phyloP scores from a whole-genome alignment of 2,888 invertebrate species.

The Meandrusa payeni region DNA sequence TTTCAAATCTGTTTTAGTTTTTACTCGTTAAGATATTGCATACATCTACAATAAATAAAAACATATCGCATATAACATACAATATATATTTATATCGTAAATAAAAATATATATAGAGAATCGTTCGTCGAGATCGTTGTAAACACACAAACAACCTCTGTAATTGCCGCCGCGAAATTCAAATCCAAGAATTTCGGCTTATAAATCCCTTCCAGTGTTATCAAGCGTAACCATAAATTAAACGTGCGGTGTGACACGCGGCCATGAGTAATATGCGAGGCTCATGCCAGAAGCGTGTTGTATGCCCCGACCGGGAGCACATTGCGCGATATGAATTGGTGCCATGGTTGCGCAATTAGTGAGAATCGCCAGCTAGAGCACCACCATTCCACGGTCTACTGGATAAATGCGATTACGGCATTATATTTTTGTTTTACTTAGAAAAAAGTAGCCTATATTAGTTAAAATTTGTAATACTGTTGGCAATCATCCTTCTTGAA shows the following conservation, averaged over 20 bases:
- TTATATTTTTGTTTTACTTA: no score
- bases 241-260: conserved; percentile 13
- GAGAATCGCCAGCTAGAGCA: background rate
- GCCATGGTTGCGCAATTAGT: conserved; percentile 10
- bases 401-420: no score
- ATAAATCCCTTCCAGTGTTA: conserved; percentile 3
- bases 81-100: background rate
- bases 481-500: no score
- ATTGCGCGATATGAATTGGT: conserved; percentile 3
- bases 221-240: conserved; percentile 15
- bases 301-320: background rate
- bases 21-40: no score
- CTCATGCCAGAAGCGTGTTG: conserved; percentile 14
- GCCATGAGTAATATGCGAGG: conserved; percentile 11
- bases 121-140: no score
- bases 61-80: background rate
- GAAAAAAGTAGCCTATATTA: no score
- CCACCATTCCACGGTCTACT: no score
- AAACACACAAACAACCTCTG: no score
- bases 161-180: background rate
- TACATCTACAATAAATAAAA: no score
- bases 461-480: no score
- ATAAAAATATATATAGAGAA: no score
- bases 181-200: conserved; percentile 4
- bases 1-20: no score